Evolutionary conservation across 2,113 vertebrate genomes (phyloP).

Genomic region (Archilochus colubris): DNA sequence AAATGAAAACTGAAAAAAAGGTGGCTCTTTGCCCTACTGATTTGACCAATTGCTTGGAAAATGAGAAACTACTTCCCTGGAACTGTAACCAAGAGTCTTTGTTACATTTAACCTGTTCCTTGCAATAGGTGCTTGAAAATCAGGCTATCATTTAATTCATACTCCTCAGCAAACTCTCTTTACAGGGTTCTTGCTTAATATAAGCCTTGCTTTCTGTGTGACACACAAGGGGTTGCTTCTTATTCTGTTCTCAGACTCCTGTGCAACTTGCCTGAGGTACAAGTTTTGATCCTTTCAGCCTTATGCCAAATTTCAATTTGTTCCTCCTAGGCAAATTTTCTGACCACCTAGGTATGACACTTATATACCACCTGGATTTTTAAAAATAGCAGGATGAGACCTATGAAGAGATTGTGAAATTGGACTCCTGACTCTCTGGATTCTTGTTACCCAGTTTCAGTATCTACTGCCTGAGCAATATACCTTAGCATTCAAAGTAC

Average conservation of each 20-base stretch:
- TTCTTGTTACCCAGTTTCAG: not conserved
- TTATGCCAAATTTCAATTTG: not conserved
- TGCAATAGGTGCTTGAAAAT: not conserved
- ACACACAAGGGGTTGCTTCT: not conserved
- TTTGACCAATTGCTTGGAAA: not conserved
- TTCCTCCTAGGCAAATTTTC: not conserved
- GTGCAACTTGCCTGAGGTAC: not conserved
- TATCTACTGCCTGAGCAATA: not conserved
- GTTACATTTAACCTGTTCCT: not conserved
- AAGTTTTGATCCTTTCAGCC: not conserved
- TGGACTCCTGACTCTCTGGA: rapidly evolving
- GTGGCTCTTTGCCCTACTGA: not conserved
- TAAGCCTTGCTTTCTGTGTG: not conserved
- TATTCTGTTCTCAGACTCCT: not conserved
- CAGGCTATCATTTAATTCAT: not conserved
- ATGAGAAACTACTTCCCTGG: not conserved
- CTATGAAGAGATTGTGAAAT: not conserved
- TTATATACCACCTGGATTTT: not conserved
- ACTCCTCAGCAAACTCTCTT: not conserved
- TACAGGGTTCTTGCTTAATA: not conserved
- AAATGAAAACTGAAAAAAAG: not conserved
- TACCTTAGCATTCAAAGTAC: not conserved
- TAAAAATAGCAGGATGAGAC: not conserved
- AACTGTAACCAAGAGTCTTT: not conserved
- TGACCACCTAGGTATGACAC: not conserved